These are phyloP conservation scores for Dipodomys stephensi DNA, from an alignment of 2,113 vertebrate genomes.

Conservation along the genomic window DNA sequence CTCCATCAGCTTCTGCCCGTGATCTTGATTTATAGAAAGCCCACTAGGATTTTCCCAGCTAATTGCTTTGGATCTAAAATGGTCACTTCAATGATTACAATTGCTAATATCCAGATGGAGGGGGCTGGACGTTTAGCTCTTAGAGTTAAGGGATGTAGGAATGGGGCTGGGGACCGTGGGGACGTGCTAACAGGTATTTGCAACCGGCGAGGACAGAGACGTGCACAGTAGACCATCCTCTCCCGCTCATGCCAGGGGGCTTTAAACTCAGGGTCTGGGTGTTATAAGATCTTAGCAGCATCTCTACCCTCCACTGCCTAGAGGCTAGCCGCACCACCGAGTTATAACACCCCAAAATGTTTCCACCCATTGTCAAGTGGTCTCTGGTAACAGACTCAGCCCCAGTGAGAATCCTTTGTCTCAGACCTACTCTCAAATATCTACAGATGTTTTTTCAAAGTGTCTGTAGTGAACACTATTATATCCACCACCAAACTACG, in stretches of 20 bases:
- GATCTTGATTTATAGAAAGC: conserved; percentile 41
- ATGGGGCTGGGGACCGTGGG: neutral
- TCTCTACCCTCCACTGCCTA: neutral
- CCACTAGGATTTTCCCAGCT: conserved; percentile 45
- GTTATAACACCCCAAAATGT: neutral
- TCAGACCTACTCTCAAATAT: neutral
- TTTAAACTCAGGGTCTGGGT: no score
- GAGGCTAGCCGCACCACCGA: neutral
- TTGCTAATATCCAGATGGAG: neutral
- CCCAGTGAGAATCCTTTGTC: neutral
- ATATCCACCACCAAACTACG: neutral
- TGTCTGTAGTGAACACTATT: neutral
- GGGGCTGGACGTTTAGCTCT: neutral
- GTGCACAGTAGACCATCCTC: no score
- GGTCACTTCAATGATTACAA: neutral
- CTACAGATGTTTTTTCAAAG: neutral
- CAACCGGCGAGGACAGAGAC: no score
- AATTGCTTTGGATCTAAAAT: conserved; percentile 35
- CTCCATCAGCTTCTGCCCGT: neutral
- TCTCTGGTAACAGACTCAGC: neutral
- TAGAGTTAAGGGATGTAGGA: neutral
- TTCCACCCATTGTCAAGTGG: neutral
- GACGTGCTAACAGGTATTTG: no score
- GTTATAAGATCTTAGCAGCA: neutral
- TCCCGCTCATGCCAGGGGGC: no score